Percentiles rank a stretch among this genome's conserved stretches.
Conservation (phyloP, 2,888 invertebrate genomes). For the Melanchra persicariae region DNA sequence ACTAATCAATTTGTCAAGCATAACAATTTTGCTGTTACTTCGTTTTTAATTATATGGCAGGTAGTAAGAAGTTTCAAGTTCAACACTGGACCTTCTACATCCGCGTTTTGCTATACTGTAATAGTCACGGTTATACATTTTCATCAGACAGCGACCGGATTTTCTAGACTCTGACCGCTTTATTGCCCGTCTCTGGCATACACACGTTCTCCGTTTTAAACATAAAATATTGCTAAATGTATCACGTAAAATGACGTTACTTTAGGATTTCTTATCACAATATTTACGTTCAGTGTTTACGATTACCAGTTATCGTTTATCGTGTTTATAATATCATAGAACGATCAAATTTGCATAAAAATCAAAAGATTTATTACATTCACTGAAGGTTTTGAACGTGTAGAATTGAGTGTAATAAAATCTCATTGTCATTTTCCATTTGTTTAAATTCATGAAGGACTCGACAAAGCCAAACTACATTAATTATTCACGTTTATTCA, state of each 20-base stretch:
- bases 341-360: slow-evolving; percentile 29
- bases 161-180: slow-evolving; percentile 50
- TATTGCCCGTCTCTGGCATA: slow-evolving; percentile 39
- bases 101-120: slow-evolving; percentile 4
- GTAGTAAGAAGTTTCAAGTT: slow-evolving; percentile 10
- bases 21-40: background rate
- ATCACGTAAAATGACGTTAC: slow-evolving; percentile 6
- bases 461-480: slow-evolving; percentile 28
- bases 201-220: slow-evolving; percentile 32
- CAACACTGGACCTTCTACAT: slow-evolving; percentile 30
- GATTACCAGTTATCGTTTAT: slow-evolving; percentile 35
- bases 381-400: slow-evolving; percentile 8
- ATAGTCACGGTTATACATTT: slow-evolving; percentile 17
- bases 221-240: slow-evolving; percentile 16
- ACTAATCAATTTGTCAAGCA: background rate
- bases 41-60: background rate
- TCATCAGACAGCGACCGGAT: slow-evolving; percentile 32
- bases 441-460: slow-evolving; percentile 40
- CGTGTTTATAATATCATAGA: slow-evolving; percentile 24
- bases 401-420: slow-evolving; percentile 31
- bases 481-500: slow-evolving; percentile 43
- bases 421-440: slow-evolving; percentile 31
- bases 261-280: slow-evolving; percentile 27
- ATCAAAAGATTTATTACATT: slow-evolving; percentile 19
- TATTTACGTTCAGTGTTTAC: slow-evolving; percentile 29